Evolutionary conservation across 2,888 invertebrate genomes (phyloP).

Genomic region (Fissipunctia ypsillon): DNA sequence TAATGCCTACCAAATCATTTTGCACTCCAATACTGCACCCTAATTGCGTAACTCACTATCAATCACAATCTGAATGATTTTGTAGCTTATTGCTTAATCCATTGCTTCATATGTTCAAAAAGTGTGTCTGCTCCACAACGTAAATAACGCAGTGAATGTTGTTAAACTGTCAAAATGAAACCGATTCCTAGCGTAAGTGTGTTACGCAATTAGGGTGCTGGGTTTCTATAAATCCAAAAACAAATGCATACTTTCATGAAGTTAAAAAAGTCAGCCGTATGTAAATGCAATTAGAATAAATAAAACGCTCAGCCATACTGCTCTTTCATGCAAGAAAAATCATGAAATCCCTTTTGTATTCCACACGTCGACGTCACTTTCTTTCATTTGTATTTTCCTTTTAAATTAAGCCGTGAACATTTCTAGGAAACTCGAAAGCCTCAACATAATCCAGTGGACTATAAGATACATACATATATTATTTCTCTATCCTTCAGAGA

Average conservation of each 20-base stretch:
- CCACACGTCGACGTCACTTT: constrained; percentile 2
- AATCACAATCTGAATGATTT: too few species aligned
- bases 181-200: too few species aligned
- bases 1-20: too few species aligned
- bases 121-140: too few species aligned
- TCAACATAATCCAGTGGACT: constrained; percentile 11
- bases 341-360: constrained; percentile 19
- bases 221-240: constrained; percentile 4
- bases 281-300: constrained; percentile 12
- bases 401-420: constrained; percentile 20
- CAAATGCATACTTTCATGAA: background rate
- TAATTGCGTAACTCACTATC: too few species aligned
- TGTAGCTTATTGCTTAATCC: too few species aligned
- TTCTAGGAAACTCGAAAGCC: constrained; percentile 18
- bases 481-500: background rate
- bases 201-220: too few species aligned
- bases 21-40: too few species aligned
- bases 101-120: too few species aligned
- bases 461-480: background rate
- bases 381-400: constrained; percentile 25
- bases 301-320: background rate
- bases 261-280: background rate
- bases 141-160: too few species aligned
- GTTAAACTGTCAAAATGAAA: too few species aligned
- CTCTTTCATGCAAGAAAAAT: constrained; percentile 27